Evolutionary conservation across 2,888 invertebrate species (phyloP), one percentile per base, ranked within the genome.

Genomic region (Drosophila kambysellisi): DNA sequence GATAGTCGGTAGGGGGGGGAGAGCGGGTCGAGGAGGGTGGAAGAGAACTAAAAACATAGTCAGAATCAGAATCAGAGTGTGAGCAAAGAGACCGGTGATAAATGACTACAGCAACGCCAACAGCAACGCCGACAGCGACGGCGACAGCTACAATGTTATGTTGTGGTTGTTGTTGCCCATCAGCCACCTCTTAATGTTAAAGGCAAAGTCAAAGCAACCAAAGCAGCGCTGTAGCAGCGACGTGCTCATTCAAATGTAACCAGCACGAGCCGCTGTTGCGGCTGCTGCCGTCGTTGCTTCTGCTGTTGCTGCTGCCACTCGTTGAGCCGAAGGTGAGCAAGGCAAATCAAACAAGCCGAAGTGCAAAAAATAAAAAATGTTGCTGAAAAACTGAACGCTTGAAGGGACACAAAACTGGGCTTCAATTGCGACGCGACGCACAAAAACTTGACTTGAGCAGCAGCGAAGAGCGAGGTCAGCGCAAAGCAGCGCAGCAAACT

Each of bases 211-310:
- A 39, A 41, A 46, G 17, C 4, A 17, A 5, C 17, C n/a, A 61
- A 58, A 48, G 64, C 76, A 72, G 65, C 64, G 73, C 58, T 54
- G 54, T 70, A 69, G 57, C 70, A 70, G 67, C 64, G 59, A 72
- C 76, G 86, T 86, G 89, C 81, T 86, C 87, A 87, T 86, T 87
- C 89, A 87, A 87, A 88, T 89, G 87, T 84, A 87, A 88, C 89
- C 87, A 86, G 86, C 86, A 86, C 85, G 81, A 88, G 84, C 70
- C 80, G 68, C 64, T 54, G 32, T 9, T 15, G 17, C 39, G 17
- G 39, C 72, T 77, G 70, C 37, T 29, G 84, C 72, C 80, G 7
- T 25, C 17, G 29, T 33, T 39, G 67, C 60, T 15, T 37, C 41
- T 51, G 73, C 54, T 30, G 41, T 43, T 17, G 64, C 59, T 37